These are phyloP conservation scores for Mesopsocus fuscifrons DNA, from an alignment of 2,888 invertebrate genomes.

Conservation along the genomic window DNA sequence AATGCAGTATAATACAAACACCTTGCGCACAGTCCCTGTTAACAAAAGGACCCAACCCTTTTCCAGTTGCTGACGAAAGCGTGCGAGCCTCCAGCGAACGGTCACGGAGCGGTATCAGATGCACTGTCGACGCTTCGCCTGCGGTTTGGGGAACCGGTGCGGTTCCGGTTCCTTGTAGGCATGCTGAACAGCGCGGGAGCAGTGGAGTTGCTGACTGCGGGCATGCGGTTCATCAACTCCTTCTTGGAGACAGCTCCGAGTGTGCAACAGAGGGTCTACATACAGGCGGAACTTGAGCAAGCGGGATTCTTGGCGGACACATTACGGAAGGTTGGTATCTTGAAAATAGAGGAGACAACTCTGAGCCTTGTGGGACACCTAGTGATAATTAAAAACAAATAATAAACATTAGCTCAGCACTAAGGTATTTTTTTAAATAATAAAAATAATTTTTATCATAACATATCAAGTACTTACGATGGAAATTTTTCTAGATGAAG, in stretches of 20 bases:
- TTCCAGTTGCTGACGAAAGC: conserved; percentile 61
- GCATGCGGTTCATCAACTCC: conserved; percentile 67
- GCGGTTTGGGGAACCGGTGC: conserved; percentile 78
- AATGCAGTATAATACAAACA: too few species aligned
- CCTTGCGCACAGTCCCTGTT: background rate
- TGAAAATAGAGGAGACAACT: too few species aligned
- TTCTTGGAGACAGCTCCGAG: conserved; percentile 57
- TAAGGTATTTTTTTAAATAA: background rate
- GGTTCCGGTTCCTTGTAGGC: conserved; percentile 77
- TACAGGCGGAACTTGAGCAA: conserved; percentile 55
- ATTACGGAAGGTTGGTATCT: conserved; percentile 29
- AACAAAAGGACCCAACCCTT: background rate
- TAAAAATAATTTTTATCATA: background rate
- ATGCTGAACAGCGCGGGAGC: conserved; percentile 63
- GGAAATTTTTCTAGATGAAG: too few species aligned
- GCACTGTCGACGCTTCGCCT: conserved; percentile 74
- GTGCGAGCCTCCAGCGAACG: conserved; percentile 49
- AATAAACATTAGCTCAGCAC: background rate
- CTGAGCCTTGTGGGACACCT: too few species aligned
- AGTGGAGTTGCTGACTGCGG: conserved; percentile 56
- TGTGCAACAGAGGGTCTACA: conserved; percentile 57
- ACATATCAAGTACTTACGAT: too few species aligned
- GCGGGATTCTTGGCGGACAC: conserved; percentile 48
- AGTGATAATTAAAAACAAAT: too few species aligned
- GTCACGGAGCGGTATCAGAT: conserved; percentile 74